Evolutionary conservation across 1,140 invertebrate genomes (phyloP), one percentile per base, ranked within the genome.

Genomic region (Sogatella furcifera): DNA sequence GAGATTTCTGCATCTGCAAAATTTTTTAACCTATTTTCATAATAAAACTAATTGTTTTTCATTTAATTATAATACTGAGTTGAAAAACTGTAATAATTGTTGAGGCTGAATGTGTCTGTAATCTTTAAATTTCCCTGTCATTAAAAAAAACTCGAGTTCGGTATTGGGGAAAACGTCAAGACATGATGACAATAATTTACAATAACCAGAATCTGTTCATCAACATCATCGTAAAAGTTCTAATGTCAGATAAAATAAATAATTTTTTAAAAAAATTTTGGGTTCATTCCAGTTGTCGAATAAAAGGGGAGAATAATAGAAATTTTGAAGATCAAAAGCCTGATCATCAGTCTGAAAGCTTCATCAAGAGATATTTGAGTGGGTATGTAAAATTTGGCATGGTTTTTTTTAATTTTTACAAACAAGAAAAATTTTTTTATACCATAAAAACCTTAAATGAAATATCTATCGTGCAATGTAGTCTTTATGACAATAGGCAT

Each of bases 321-420:
- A 69, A 80, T 67, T 72, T 72, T 28, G 73, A 75, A 34, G 70
- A 65, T 42, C 68, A 72, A 55, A 65, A 72, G 54, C 64, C 68
- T 34, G 77, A 80, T 60, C 74, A 80, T 58, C 75, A 80, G 59
- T 79, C 83, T 61, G 80, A 82, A 56, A 83, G 80, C 67, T 88
- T 88, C 68, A 83, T 88, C 60, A 84, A 83, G 49, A 83, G 84
- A 69, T 88, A 88, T 70, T 74, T 88, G 1, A 81, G 82, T 72
- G 84, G 84, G 85, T 88, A 77, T 80, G 74, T 70, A n/a, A n/a
- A n/a, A n/a, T n/a, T n/a, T n/a, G n/a, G n/a, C n/a, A n/a, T n/a
- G n/a, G n/a, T n/a, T n/a, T n/a, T n/a, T n/a, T n/a, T n/a, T n/a
- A n/a, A n/a, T n/a, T n/a, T n/a, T n/a, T n/a, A n/a, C n/a, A n/a